Percentiles rank a stretch among this genome's conserved stretches.
Conservation (phyloP, 2,888 invertebrate species). For the Stomorhina lunata region DNA sequence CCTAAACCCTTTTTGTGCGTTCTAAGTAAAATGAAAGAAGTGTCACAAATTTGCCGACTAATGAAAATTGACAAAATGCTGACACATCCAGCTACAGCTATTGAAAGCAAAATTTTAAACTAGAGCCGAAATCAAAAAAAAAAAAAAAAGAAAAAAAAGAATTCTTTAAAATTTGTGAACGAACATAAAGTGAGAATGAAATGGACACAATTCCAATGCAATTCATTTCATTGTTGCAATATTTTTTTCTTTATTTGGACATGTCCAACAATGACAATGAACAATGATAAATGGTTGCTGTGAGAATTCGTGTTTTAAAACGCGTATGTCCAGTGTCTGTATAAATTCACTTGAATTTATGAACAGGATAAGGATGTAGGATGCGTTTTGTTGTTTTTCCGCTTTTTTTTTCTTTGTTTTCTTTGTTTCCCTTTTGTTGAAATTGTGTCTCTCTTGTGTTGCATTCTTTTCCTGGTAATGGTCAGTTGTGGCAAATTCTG, state of each 20-base stretch:
- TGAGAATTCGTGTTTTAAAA: slow-evolving; percentile 24
- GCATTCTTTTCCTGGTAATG: neutral
- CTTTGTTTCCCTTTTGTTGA: neutral
- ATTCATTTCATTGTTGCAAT: neutral
- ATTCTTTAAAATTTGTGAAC: neutral
- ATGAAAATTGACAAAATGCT: slow-evolving; percentile 34
- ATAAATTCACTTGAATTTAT: neutral
- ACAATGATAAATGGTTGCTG: slow-evolving; percentile 34
- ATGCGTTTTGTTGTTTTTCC: neutral
- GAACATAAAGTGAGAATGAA: neutral
- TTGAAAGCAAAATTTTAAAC: neutral
- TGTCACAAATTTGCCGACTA: neutral
- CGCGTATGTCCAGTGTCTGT: slow-evolving; percentile 1
- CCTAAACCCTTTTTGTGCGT: neutral
- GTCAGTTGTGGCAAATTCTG: neutral
- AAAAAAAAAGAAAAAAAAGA: neutral
- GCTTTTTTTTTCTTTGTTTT: no score
- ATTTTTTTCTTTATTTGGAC: neutral
- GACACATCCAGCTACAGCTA: slow-evolving; percentile 13
- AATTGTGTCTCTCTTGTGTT: neutral
- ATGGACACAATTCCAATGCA: neutral
- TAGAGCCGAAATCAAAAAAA: neutral
- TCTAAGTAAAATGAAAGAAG: neutral
- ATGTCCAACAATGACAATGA: neutral
- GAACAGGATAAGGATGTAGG: neutral